These are phyloP conservation scores for Sciaenops ocellatus DNA, from an alignment of 2,797 vertebrate genomes.

Conservation along the genomic window DNA sequence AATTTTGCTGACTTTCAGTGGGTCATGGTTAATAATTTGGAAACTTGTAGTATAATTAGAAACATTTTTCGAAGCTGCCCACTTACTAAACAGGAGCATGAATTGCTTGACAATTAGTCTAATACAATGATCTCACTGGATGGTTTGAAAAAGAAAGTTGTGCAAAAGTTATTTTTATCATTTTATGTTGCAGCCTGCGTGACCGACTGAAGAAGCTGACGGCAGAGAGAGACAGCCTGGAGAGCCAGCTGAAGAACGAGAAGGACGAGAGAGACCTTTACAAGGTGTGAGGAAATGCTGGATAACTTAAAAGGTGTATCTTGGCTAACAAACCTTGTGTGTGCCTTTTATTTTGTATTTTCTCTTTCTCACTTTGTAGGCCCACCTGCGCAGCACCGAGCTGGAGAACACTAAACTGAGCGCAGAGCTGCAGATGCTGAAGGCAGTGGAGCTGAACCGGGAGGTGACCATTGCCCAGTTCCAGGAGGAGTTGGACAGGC, in stretches of 20 bases:
- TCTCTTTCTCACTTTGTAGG: slow-evolving; percentile 75
- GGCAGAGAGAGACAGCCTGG: slow-evolving; percentile 90
- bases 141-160: not conserved
- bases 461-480: slow-evolving; percentile 94
- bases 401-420: slow-evolving; percentile 97
- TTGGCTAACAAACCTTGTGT: too few relatives aligned
- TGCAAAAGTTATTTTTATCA: not conserved
- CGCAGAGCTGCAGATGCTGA: slow-evolving; percentile 95
- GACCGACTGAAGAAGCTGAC: slow-evolving; percentile 92
- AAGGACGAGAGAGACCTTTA: slow-evolving; percentile 96
- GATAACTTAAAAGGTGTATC: not conserved
- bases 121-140: not conserved
- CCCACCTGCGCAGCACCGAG: slow-evolving; percentile 96
- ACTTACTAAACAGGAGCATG: not conserved
- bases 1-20: not conserved
- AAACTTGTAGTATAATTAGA: not conserved
- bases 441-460: slow-evolving; percentile 94
- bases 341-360: not conserved
- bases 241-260: slow-evolving; percentile 94
- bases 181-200: slow-evolving; percentile 84
- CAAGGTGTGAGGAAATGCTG: slow-evolving; percentile 85
- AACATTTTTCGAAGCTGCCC: not conserved
- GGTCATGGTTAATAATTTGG: not conserved
- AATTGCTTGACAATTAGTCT: not conserved
- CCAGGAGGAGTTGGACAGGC: slow-evolving; percentile 93